A percentile compares a stretch with the other conserved stretches of the same genome.
Conservation (phyloP, 1,140 invertebrate species). For the Elysia chlorotica region DNA sequence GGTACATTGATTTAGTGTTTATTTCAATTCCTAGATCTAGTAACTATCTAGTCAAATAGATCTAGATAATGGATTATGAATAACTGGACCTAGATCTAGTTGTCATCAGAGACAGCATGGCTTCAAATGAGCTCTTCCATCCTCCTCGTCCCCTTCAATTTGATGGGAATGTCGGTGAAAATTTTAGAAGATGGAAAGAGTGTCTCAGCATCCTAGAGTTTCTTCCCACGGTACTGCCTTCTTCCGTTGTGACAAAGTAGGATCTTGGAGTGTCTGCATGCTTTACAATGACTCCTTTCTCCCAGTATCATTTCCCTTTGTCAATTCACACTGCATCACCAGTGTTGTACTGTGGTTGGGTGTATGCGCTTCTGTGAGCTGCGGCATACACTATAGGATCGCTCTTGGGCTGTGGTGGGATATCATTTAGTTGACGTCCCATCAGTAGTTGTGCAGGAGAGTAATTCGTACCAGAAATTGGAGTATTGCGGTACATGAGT, state of each 20-base stretch:
- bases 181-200: no score
- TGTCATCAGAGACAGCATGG: no score
- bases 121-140: no score
- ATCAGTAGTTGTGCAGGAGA: constrained; percentile 29
- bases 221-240: background rate
- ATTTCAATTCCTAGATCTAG: no score
- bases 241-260: background rate
- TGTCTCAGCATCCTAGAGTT: background rate
- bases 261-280: background rate
- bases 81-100: no score
- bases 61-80: no score
- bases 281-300: background rate
- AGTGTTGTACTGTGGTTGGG: background rate
- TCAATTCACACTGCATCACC: background rate
- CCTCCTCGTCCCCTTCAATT: no score
- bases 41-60: no score
- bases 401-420: background rate
- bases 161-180: no score
- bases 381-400: background rate
- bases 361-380: background rate
- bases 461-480: constrained; percentile 2
- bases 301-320: background rate
- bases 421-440: background rate
- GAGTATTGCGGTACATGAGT: constrained; percentile 25
- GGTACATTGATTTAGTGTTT: no score